Evolutionary conservation across 2,888 invertebrate species (phyloP), one percentile per base, ranked within the genome.

Genomic region (Anarsia innoxiella): DNA sequence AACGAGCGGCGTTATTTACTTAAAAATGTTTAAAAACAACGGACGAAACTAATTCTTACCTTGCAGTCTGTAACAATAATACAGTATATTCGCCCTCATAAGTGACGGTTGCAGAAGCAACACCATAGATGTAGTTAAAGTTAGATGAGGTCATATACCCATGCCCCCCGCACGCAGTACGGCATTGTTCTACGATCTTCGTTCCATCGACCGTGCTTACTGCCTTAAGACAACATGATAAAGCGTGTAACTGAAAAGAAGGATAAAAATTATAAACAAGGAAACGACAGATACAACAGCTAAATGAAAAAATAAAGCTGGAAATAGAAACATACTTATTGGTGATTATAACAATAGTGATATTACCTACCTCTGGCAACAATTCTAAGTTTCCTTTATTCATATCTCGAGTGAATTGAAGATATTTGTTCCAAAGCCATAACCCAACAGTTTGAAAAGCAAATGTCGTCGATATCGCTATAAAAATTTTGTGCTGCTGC

Each of bases 81-180:
- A 98, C 97, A 0, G 96, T 96, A 66, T 95, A 96, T 77, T 98
- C 97, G 6, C 97, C 97, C 74, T 97, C 97, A 53, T 97, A 97
- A 0, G 97, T 97, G 64, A 93, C 91, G 34, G 93, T 91, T 3
- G 96, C 96, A 0, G 94, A 92, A 11, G 91, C 89, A 48, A 91
- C 80, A 9, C 92, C 91, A 56, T 94, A 96, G 5, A 93, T 91
- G 33, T 90, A 88, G 2, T 96, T 96, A 36, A 97, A 86, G 62
- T 93, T 94, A 26, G 96, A 93, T 31, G 91, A 88, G 16, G 90
- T 87, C 91, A 94, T 93, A 76, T 91, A 97, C 2, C 97, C 97
- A 67, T 97, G 97, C 0, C 97, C 97, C 2, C 97, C 97, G 66
- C 97, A 97, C 1, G 96, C 88, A 48, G 93, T 79, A 11, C 97